Evolutionary conservation across 2,797 vertebrate species (phyloP).

Genomic region (Coregonus suidteri): DNA sequence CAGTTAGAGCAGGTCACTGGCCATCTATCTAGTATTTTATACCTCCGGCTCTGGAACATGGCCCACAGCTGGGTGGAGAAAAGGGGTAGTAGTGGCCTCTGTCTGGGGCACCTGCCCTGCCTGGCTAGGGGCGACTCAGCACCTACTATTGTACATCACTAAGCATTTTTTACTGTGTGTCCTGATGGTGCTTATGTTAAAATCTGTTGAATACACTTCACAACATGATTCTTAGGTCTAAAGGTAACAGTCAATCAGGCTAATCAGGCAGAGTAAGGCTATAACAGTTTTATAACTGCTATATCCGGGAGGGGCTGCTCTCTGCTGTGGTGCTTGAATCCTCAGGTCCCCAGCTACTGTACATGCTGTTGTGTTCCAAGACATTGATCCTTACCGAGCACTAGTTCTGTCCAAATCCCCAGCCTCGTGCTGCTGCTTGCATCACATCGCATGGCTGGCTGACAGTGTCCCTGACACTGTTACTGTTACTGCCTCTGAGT

Average conservation of each 20-base stretch:
- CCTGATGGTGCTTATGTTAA: background rate
- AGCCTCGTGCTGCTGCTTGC: background rate
- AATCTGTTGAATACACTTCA: background rate
- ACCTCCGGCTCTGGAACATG: slow-evolving; percentile 21
- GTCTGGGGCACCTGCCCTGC: background rate
- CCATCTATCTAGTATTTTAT: background rate
- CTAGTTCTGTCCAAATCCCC: background rate
- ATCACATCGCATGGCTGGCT: background rate
- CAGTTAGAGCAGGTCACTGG: slow-evolving; percentile 25
- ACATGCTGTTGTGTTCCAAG: background rate
- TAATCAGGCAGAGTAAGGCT: background rate
- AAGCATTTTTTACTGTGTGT: background rate
- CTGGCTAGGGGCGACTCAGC: background rate
- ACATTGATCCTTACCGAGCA: background rate
- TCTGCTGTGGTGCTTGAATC: background rate
- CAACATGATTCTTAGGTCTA: background rate
- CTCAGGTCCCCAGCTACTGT: background rate
- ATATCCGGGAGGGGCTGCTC: background rate
- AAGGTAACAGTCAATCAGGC: background rate
- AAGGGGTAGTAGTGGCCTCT: background rate
- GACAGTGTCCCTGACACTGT: background rate
- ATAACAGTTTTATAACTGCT: background rate
- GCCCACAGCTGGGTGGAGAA: background rate
- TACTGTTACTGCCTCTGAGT: background rate
- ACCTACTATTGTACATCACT: background rate